A percentile compares a stretch with the other conserved stretches of the same genome.
Conservation (phyloP, 2,113 vertebrate species). For the Pogonocichla stellata region DNA sequence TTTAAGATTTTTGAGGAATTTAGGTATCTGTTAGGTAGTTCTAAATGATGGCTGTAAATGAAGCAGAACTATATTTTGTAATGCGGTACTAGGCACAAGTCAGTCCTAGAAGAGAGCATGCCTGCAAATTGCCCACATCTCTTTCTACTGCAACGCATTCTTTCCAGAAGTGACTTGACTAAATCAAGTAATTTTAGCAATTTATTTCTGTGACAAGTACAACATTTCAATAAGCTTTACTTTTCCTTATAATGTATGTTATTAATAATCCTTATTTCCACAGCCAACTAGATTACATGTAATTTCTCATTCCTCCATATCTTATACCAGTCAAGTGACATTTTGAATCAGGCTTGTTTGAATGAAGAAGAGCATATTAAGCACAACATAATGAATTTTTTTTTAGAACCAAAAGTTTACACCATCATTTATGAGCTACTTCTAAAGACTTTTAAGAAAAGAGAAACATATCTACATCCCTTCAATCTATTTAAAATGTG, state of each 20-base stretch:
- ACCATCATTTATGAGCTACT: not conserved
- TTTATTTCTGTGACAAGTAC: not conserved
- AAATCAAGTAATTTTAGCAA: not conserved
- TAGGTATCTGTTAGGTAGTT: not conserved
- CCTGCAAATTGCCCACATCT: not conserved
- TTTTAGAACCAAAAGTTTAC: not conserved
- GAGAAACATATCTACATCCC: not conserved
- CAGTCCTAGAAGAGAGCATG: not conserved
- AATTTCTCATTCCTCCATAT: not conserved
- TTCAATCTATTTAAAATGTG: not conserved
- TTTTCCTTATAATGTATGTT: not conserved
- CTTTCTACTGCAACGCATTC: not conserved
- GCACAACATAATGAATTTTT: not conserved
- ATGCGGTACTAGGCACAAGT: not conserved
- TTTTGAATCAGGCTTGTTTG: not conserved
- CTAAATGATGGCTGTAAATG: not conserved
- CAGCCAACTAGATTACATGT: not conserved
- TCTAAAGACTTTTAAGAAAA: not conserved
- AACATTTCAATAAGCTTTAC: not conserved
- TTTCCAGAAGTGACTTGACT: not conserved
- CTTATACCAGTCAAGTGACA: not conserved
- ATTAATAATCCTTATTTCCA: slow-evolving; percentile 1
- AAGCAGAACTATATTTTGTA: not conserved
- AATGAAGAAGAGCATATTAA: not conserved
- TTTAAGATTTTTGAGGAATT: not conserved